Conservation (phyloP, 2,888 invertebrate species). For the Ligdia adustata region DNA sequence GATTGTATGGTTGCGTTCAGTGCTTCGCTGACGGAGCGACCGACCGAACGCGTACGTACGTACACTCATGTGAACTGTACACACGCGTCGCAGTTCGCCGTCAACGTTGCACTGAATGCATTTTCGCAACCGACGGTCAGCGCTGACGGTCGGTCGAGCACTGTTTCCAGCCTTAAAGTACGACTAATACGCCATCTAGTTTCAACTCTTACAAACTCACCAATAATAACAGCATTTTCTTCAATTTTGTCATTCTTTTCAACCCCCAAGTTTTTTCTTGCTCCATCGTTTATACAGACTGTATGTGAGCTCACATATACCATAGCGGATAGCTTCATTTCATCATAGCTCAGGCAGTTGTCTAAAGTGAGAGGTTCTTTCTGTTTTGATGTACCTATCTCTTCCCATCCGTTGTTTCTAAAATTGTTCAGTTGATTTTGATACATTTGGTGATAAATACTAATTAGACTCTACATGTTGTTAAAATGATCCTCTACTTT, state of each 20-base stretch:
- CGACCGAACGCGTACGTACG: no score
- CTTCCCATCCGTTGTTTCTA: constrained; percentile 83
- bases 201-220: constrained; percentile 39
- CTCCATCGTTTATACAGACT: constrained; percentile 85
- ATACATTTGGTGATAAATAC: neutral
- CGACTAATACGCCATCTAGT: constrained; percentile 17
- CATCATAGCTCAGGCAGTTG: constrained; percentile 85
- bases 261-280: constrained; percentile 78
- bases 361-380: constrained; percentile 77
- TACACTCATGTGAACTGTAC: no score
- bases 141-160: no score
- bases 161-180: no score
- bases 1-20: no score
- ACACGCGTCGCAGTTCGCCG: no score
- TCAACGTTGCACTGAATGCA: no score
- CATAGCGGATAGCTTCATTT: constrained; percentile 85
- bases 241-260: constrained; percentile 69
- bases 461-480: no score
- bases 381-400: constrained; percentile 82
- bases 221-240: constrained; percentile 70
- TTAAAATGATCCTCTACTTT: no score
- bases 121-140: no score
- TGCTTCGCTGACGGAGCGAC: no score
- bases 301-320: constrained; percentile 84
- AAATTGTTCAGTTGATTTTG: constrained; percentile 14